These are phyloP conservation scores for Passerculus sandwichensis DNA, from an alignment of 2,797 vertebrate species.

Conservation along the genomic window DNA sequence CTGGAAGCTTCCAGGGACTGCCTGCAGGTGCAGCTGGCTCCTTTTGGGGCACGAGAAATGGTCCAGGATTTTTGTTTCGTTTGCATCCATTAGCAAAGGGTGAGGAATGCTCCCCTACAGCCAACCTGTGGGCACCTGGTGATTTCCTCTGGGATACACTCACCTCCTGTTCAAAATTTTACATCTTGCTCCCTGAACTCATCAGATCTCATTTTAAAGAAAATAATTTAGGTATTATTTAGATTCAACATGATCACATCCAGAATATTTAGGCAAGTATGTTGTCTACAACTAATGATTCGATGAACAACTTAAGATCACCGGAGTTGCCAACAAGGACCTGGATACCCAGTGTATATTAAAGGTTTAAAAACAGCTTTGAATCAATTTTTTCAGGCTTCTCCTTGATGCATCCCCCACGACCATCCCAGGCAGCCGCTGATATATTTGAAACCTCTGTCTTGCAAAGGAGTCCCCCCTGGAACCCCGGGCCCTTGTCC, in stretches of 20 bases:
- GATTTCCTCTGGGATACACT: neutral
- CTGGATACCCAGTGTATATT: neutral
- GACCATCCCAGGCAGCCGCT: neutral
- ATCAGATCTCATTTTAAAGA: neutral
- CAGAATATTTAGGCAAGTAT: neutral
- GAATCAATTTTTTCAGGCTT: neutral
- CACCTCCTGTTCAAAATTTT: neutral
- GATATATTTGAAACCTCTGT: neutral
- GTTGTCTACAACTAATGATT: neutral
- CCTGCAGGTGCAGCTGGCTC: neutral
- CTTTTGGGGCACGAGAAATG: accelerated
- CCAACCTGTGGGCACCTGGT: neutral
- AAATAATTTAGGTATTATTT: neutral
- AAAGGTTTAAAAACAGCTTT: neutral
- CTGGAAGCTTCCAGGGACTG: neutral
- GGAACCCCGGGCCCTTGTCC: neutral
- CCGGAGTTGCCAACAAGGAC: neutral
- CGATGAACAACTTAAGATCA: neutral
- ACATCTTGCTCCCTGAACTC: neutral
- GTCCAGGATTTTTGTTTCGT: neutral
- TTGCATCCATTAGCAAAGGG: neutral
- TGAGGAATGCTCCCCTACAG: neutral
- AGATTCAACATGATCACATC: neutral
- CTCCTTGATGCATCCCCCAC: neutral
- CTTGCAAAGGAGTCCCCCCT: neutral